phyloP scores from a whole-genome alignment of 2,797 vertebrate genomes.

The Glyptemys insculpta region DNA sequence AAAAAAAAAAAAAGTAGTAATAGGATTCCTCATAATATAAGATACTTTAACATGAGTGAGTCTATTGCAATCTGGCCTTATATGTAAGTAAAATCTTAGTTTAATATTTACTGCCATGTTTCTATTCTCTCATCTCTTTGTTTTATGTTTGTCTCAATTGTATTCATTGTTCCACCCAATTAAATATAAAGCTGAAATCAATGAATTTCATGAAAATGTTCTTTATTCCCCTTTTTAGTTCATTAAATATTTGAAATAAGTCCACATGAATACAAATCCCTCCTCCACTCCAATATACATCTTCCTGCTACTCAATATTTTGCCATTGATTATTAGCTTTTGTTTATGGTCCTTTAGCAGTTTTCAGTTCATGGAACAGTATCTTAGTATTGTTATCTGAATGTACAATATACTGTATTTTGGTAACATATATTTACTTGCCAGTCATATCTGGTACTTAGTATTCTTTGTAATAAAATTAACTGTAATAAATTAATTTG shows the following conservation, averaged over 20 bases:
- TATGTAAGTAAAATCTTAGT: neutral
- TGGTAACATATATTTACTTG: conserved; percentile 10
- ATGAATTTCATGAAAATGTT: neutral
- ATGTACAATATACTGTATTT: conserved; percentile 44
- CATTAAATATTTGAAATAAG: neutral
- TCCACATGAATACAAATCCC: neutral
- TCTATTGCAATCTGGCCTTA: neutral
- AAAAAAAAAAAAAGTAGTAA: too few relatives aligned
- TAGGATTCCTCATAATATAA: neutral
- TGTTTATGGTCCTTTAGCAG: conserved; percentile 34
- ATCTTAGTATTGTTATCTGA: conserved; percentile 5
- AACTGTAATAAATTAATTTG: neutral
- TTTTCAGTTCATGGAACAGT: conserved; percentile 13
- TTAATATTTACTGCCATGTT: neutral
- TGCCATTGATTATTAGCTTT: conserved; percentile 4
- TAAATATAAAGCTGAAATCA: neutral
- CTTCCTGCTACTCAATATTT: conserved; percentile 33
- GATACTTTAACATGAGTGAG: neutral
- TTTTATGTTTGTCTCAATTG: neutral
- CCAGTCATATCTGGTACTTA: neutral
- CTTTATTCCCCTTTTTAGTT: neutral
- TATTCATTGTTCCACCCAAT: neutral
- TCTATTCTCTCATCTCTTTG: neutral
- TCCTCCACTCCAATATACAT: neutral
- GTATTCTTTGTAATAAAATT: neutral